These are phyloP conservation scores for Epinephelus awoara DNA, from an alignment of 2,797 vertebrate genomes.

Conservation along the genomic window DNA sequence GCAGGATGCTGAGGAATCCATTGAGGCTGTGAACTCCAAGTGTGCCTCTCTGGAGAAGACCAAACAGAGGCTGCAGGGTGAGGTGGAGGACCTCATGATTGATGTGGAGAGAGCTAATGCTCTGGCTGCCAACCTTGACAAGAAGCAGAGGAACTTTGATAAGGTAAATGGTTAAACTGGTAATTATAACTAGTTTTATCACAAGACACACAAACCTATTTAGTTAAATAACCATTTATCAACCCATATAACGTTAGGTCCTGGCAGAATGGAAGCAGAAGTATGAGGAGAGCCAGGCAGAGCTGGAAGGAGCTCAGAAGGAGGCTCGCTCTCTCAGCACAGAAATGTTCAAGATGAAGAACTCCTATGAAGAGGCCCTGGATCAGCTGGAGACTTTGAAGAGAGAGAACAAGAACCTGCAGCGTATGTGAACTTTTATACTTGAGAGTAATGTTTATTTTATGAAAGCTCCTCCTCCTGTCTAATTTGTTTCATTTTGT, in stretches of 20 bases:
- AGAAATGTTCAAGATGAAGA: constrained; percentile 80
- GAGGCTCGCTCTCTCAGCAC: constrained; percentile 88
- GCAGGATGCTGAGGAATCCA: constrained; percentile 89
- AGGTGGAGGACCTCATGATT: constrained; percentile 91
- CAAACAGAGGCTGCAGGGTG: constrained; percentile 88
- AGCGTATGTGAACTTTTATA: constrained; percentile 33
- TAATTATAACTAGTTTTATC: no score
- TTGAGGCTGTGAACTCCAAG: constrained; percentile 89
- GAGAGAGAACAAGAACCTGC: constrained; percentile 73
- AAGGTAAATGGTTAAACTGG: constrained; percentile 10
- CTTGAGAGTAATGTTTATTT: background rate
- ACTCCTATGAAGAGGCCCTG: constrained; percentile 63
- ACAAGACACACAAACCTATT: no score
- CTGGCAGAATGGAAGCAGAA: no score
- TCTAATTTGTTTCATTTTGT: background rate
- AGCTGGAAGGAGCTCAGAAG: constrained; percentile 89
- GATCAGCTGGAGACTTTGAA: constrained; percentile 69
- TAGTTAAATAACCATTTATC: no score
- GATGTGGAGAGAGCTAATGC: constrained; percentile 75
- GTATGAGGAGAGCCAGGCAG: constrained; percentile 88
- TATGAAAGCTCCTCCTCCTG: background rate
- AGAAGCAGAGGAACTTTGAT: constrained; percentile 81
- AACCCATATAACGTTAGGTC: no score
- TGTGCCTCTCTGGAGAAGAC: constrained; percentile 86
- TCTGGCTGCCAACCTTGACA: constrained; percentile 87